A percentile compares a stretch with the other conserved stretches of the same genome.
Evolutionary conservation across 2,888 invertebrate genomes (phyloP).

Genomic region (Hyppa rectilinea): DNA sequence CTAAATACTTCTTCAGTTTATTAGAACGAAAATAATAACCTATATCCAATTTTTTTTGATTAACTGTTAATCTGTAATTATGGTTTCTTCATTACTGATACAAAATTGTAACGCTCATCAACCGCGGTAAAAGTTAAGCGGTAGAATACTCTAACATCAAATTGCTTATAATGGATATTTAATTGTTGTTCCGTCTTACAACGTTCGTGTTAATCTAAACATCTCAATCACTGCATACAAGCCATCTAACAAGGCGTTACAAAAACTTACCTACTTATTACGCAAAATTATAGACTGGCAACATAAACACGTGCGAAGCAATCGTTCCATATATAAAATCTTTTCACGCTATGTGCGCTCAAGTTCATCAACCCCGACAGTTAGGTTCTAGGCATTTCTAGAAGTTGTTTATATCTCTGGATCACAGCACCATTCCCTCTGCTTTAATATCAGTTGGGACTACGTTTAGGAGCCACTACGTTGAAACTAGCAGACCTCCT

Average conservation of each 20-base stretch:
- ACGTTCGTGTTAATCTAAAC: constrained; percentile 58
- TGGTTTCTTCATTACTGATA: constrained; percentile 11
- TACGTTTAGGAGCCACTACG: constrained; percentile 76
- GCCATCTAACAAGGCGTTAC: constrained; percentile 51
- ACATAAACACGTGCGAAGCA: constrained; percentile 62
- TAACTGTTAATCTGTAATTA: background rate
- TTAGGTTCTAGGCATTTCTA: constrained; percentile 62
- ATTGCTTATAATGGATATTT: constrained; percentile 44
- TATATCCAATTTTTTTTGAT: too few species aligned
- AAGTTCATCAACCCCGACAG: constrained; percentile 60
- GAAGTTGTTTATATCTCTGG: constrained; percentile 62
- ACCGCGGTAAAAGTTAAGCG: constrained; percentile 5
- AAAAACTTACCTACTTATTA: constrained; percentile 63
- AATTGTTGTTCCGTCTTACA: constrained; percentile 54
- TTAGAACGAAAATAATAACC: background rate
- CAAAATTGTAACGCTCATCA: constrained; percentile 14
- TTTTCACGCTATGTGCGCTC: constrained; percentile 62
- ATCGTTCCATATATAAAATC: constrained; percentile 63
- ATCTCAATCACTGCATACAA: constrained; percentile 61
- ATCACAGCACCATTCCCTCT: constrained; percentile 72
- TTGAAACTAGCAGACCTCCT: constrained; percentile 76
- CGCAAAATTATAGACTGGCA: constrained; percentile 61
- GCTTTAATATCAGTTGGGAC: constrained; percentile 76
- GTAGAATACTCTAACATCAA: constrained; percentile 26
- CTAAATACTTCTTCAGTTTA: background rate